Evolutionary conservation across 2,888 invertebrate species (phyloP), one percentile per base, ranked within the genome.

Genomic region (Habroteleia sp.): DNA sequence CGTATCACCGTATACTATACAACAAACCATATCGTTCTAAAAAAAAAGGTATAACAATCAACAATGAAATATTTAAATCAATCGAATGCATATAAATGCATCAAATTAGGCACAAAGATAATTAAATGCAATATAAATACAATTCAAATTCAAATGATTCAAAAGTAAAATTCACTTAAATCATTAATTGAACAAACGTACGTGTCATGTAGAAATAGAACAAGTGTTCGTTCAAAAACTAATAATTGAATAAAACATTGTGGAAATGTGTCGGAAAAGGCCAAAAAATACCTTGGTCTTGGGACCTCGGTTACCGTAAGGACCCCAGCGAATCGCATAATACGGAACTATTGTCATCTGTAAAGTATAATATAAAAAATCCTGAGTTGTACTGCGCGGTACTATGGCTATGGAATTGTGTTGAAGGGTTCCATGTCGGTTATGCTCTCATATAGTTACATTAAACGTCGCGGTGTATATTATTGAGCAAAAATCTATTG

Each of bases 291-390:
- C 72, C 54, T 72, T 42, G 63, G 41, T 11, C 60, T 13, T 48
- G 56, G 23, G 14, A 72, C 63, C 72, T 58, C 72, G 50, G 56
- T 56, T 35, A 56, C 72, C 72, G 62, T 71, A 63, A 71, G 25
- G 62, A 44, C 73, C 60, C 33, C 41, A 8, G 65, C 77, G 79
- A 80, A 82, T 81, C 80, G 82, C 81, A 83, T 68, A 81, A 82
- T 85, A 87, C 82, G 86, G 86, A 88, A 87, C 88, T 88, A 88
- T 88, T 88, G 88, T 88, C 88, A 84, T 87, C 88, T 88, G 88
- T 88, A 88, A 88, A 88, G 86, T 87, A 88, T 87, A 88, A 87
- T 88, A 87, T 88, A 88, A 88, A 88, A 88, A 84, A 87, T 87
- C 88, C 87, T 88, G 88, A 87, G 88, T 88, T 88, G 88, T 88